A percentile compares a stretch with the other conserved stretches of the same genome.
phyloP scores from a whole-genome alignment of 2,113 vertebrate genomes.

The Podarcis cretensis region DNA sequence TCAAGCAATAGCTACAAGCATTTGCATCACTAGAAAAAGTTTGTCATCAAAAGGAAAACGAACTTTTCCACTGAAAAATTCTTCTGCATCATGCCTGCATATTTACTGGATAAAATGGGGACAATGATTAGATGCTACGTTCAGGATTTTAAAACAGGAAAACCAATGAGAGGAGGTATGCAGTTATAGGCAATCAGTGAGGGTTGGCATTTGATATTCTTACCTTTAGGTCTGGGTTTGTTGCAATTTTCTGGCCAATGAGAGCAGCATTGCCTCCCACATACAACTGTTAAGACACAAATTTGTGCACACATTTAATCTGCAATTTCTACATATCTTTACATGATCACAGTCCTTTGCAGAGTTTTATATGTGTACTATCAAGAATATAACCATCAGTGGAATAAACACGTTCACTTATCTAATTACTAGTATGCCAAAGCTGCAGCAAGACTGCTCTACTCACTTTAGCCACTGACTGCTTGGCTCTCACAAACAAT shows the following conservation, averaged over 20 bases:
- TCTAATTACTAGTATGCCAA: accelerated
- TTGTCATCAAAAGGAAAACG: background rate
- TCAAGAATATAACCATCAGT: background rate
- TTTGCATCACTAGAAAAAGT: background rate
- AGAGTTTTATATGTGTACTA: background rate
- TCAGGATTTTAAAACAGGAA: background rate
- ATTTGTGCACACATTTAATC: slow-evolving; percentile 34
- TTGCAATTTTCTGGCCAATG: slow-evolving; percentile 94
- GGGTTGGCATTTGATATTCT: background rate
- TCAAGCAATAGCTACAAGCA: background rate
- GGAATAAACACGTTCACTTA: background rate
- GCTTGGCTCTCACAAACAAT: background rate
- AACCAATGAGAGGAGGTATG: background rate
- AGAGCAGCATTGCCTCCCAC: slow-evolving; percentile 98
- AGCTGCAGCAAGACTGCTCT: background rate
- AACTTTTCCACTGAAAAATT: background rate
- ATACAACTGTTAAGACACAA: slow-evolving; percentile 83
- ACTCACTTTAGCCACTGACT: background rate
- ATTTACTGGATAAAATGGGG: background rate
- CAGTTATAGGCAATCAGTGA: accelerated
- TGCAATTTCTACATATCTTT: background rate
- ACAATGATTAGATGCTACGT: background rate
- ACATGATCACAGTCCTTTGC: background rate
- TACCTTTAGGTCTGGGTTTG: slow-evolving; percentile 89
- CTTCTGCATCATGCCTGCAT: background rate